A percentile compares a stretch with the other conserved stretches of the same genome.
These are phyloP conservation scores for Psittacula echo DNA, from an alignment of 2,797 vertebrate genomes.

Conservation along the genomic window DNA sequence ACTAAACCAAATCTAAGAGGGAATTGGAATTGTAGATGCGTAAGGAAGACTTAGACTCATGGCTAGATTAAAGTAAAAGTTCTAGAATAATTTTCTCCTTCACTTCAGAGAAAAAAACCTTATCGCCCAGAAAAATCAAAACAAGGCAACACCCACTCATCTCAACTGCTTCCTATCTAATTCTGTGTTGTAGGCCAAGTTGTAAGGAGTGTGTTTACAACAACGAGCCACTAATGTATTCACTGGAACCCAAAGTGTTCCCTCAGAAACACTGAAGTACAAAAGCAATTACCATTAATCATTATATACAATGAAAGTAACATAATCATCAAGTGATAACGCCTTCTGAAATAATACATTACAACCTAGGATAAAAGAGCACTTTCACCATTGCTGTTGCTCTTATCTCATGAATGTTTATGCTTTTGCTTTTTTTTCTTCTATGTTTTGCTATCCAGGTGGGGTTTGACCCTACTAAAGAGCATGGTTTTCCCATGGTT, in stretches of 20 bases:
- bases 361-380: neutral
- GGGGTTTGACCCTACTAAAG: conserved; percentile 2
- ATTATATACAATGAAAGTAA: conserved; percentile 61
- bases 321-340: conserved; percentile 53
- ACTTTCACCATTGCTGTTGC: neutral
- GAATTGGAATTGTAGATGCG: neutral
- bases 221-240: conserved; percentile 63
- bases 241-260: conserved; percentile 47
- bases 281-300: conserved; percentile 73
- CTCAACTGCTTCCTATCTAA: conserved; percentile 16
- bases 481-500: neutral
- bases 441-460: neutral
- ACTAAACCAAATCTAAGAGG: neutral
- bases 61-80: conserved; percentile 35
- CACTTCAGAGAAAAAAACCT: conserved; percentile 36
- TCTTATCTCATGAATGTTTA: neutral
- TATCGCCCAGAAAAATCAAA: conserved; percentile 50
- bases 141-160: neutral
- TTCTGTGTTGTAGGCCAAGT: conserved; percentile 52
- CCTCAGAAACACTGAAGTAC: conserved; percentile 59
- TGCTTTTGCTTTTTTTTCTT: neutral
- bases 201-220: conserved; percentile 55
- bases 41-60: conserved; percentile 1
- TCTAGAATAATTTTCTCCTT: conserved; percentile 62
- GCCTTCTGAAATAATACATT: conserved; percentile 22